phyloP scores from a whole-genome alignment of 1,140 invertebrate genomes.

The Leptopilina clavipes region DNA sequence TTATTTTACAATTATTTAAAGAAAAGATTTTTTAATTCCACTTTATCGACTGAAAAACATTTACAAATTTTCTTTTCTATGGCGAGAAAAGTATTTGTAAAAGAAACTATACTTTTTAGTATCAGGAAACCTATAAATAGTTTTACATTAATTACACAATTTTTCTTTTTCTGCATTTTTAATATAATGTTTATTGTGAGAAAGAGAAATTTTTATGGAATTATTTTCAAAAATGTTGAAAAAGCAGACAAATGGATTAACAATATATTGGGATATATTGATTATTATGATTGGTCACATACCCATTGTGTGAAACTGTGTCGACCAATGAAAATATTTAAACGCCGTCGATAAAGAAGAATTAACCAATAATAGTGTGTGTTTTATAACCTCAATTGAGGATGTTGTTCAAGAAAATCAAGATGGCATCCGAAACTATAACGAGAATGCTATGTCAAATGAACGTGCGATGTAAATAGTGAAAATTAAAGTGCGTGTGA shows the following conservation, averaged over 20 bases:
- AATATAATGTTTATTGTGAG: no score
- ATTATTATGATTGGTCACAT: conserved; percentile 1
- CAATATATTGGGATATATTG: neutral
- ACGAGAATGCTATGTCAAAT: conserved; percentile 71
- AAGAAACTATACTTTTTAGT: no score
- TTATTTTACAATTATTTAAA: no score
- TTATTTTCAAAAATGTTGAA: neutral
- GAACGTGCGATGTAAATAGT: conserved; percentile 73
- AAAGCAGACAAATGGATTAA: neutral
- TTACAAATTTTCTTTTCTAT: no score
- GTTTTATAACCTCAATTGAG: conserved; percentile 16
- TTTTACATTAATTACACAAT: no score
- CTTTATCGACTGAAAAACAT: no score
- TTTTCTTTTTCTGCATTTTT: no score
- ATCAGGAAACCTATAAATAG: no score
- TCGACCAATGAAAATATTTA: neutral
- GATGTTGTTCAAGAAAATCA: conserved; percentile 60
- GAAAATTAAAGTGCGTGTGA: conserved; percentile 54
- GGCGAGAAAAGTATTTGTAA: no score
- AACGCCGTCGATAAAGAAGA: neutral
- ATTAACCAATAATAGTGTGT: conserved; percentile 1
- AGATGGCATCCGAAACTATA: conserved; percentile 76
- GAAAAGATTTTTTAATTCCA: no score
- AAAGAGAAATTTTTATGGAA: no score
- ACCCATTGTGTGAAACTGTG: neutral